Evolutionary conservation across 2,113 vertebrate genomes (phyloP).

Genomic region (Sialia sialis): DNA sequence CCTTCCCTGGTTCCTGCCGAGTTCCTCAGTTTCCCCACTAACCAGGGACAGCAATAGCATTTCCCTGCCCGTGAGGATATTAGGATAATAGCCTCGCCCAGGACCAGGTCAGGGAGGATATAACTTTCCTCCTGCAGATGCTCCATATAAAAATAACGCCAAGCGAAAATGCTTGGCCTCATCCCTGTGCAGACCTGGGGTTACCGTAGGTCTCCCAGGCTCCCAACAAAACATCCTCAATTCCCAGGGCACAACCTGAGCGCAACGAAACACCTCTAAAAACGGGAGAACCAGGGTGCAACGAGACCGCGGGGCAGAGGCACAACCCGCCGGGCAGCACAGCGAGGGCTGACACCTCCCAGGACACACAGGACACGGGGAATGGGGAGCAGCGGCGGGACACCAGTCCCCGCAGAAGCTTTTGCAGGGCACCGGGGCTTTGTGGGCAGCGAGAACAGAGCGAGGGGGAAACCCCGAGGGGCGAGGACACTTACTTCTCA

Average conservation of each 20-base stretch:
- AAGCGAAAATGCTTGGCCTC: fast-evolving
- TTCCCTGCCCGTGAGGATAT: neutral
- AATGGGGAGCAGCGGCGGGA: neutral
- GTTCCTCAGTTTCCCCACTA: neutral
- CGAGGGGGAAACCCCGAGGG: neutral
- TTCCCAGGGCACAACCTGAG: neutral
- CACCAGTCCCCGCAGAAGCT: fast-evolving
- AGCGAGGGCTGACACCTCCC: neutral
- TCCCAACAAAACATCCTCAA: neutral
- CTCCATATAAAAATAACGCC: neutral
- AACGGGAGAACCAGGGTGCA: neutral
- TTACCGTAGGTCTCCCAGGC: neutral
- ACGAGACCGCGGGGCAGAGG: neutral
- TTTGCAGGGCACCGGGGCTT: neutral
- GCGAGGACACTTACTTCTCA: constrained; percentile 80
- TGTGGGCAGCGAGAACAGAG: fast-evolving
- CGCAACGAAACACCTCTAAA: neutral
- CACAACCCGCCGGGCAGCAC: neutral
- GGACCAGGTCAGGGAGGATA: neutral
- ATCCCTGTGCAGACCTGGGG: fast-evolving
- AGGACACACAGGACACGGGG: neutral
- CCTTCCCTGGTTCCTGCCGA: neutral
- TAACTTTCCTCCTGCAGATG: neutral
- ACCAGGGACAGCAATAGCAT: fast-evolving
- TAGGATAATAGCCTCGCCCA: neutral